Evolutionary conservation across 2,888 invertebrate species (phyloP), one percentile per base, ranked within the genome.

Genomic region (Drosophila mimica): DNA sequence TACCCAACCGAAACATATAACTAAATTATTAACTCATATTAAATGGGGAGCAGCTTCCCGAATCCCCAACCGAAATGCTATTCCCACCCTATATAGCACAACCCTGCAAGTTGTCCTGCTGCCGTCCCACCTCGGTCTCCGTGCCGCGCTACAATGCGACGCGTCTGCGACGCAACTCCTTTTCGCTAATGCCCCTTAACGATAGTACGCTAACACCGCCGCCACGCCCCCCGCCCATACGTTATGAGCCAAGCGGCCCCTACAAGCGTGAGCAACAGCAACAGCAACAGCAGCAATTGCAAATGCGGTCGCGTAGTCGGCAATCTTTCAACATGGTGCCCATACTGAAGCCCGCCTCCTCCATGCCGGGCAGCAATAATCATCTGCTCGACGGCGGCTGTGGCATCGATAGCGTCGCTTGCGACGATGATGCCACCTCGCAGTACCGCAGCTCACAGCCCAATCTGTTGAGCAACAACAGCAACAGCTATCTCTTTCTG

Each of bases 11-110:
- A 67, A 30, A 58, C 53, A 68, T 56, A 58, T 71, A 65, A 38
- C 64, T 59, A 57, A 68, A 71, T 59, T 79, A 53, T 57, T 53
- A 53, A 63, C 49, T 63, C 54, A 46, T 48, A 46, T 68, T 2
- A n/a, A 56, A 36, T 57, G 43, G 69, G 64, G 67, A 75, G 82
- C 84, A 93, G 93, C 90, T 93, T 79, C 92, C 93, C 82, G 93
- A 93, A 77, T 91, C 93, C 83, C 92, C 92, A 61, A 91, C 87
- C 76, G 93, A 93, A 92, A 92, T 93, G 92, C 86, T 92, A 63
- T 93, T 93, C 86, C 93, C 93, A 56, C 93, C 93, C 53, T 92
- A 93, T 71, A 92, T 93, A 77, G 92, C 93, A 66, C 93, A 91
- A 60, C 92, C 93, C 30, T 93, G 93, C 77, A 91, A 93, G 82